These are phyloP conservation scores for Dicaeum eximium DNA, from an alignment of 2,113 vertebrate genomes.

Conservation along the genomic window DNA sequence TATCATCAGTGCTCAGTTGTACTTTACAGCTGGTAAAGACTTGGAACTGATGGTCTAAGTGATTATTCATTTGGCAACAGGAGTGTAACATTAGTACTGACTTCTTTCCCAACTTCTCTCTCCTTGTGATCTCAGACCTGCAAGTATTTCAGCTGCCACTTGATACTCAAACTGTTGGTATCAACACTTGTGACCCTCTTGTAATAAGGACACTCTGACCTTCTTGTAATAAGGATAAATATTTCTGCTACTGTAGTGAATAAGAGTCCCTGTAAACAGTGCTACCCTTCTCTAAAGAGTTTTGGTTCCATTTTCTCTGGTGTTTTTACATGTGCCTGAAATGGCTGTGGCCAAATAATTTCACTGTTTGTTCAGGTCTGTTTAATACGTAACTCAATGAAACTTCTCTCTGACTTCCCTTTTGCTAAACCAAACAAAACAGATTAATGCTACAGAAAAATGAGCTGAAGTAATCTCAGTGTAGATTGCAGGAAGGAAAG, in stretches of 20 bases:
- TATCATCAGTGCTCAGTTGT: not conserved
- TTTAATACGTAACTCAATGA: not conserved
- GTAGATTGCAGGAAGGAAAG: not conserved
- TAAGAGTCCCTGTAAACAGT: not conserved
- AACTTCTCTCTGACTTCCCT: not conserved
- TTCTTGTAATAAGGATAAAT: not conserved
- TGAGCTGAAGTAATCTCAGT: not conserved
- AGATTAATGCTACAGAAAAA: not conserved
- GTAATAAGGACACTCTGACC: not conserved
- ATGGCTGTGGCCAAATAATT: not conserved
- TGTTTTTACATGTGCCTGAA: not conserved
- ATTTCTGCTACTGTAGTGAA: not conserved
- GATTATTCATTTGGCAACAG: not conserved
- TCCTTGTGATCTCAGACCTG: constrained; percentile 30
- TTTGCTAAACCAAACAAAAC: not conserved
- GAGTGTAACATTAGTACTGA: constrained; percentile 28
- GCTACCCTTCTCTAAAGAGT: not conserved
- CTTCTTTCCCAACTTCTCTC: not conserved
- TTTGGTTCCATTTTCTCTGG: not conserved
- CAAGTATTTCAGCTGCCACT: constrained; percentile 32
- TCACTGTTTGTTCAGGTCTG: not conserved
- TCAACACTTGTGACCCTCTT: not conserved
- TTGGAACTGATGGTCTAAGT: not conserved
- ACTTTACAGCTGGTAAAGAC: not conserved
- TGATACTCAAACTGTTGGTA: constrained; percentile 24